A percentile compares a stretch with the other conserved stretches of the same genome.
Evolutionary conservation across 1,140 invertebrate species (phyloP).

Genomic region (Lordiphosa stackelbergi): DNA sequence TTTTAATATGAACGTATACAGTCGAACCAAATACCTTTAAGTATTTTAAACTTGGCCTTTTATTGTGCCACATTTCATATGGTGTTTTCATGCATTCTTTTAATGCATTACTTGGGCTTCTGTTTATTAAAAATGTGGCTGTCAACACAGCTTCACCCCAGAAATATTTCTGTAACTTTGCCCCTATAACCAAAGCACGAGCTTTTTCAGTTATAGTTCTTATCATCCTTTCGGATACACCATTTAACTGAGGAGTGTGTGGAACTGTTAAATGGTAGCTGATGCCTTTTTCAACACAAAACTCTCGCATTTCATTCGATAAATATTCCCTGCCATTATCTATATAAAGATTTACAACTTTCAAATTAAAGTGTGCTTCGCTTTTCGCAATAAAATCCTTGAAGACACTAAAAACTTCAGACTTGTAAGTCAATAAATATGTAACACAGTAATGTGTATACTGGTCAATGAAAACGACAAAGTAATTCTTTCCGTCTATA

Average conservation of each 20-base stretch:
- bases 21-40: conserved; percentile 12
- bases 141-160: conserved; percentile 19
- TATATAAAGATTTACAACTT: conserved; percentile 64
- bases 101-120: conserved; percentile 15
- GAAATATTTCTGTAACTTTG: conserved; percentile 18
- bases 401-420: conserved; percentile 25
- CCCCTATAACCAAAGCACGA: conserved; percentile 3
- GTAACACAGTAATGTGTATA: too few species aligned
- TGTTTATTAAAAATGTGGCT: conserved; percentile 18
- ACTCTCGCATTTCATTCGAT: conserved; percentile 6
- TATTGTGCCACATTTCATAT: conserved; percentile 13
- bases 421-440: too few species aligned
- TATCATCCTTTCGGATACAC: conserved; percentile 8
- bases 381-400: conserved; percentile 54
- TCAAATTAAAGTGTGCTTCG: conserved; percentile 61
- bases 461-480: too few species aligned
- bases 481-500: not conserved
- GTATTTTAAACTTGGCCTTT: conserved; percentile 13
- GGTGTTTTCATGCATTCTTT: conserved; percentile 2
- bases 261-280: not conserved
- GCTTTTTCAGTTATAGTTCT: not conserved
- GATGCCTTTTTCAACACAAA: not conserved
- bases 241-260: not conserved
- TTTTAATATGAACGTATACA: too few species aligned
- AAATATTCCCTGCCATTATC: conserved; percentile 23